Evolutionary conservation across 2,888 invertebrate genomes (phyloP), one percentile per base, ranked within the genome.

Genomic region (Perithous albicinctus): DNA sequence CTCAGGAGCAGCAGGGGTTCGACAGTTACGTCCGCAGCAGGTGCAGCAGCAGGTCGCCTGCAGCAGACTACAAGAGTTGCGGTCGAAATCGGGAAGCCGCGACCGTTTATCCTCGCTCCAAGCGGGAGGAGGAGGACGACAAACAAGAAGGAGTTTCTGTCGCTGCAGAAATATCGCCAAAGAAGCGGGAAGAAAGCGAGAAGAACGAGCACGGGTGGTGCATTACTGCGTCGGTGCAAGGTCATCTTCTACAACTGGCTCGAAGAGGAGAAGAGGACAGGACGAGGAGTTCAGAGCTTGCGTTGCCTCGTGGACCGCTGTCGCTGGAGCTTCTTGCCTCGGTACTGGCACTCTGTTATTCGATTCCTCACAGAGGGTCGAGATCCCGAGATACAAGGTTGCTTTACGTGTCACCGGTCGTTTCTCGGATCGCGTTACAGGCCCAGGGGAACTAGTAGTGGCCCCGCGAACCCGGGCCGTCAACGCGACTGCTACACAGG

Each of bases 381-480:
- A 61, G 20, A 76, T 77, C 77, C 46, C 77, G 46, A 61, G 35
- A 18, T 23, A 51, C 80, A 54, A 54, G 67, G 61, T 38, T 41
- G 6, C 18, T 10, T 35, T 15, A 48, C 54, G 26, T 41, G 8
- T 10, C 63, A 32, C n/a, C 74, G 61, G 43, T 61, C 72, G 59
- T 66, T 72, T 63, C 66, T 35, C 63, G 70, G 48, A 63, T 54
- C 74, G 74, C 79, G 67, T 70, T 75, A 67, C 79, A 64, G 87
- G 84, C 84, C 84, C 89, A 88, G 90, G 90, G 90, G 89, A 89
- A 90, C 88, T 89, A 87, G 87, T 88, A 88, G 90, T 87, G 86
- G 88, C 88, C 88, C 89, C 89, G 89, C 89, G 87, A 85, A 86
- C 85, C 88, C 86, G 87, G 87, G 85, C 84, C 23, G 66, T 66